Evolutionary conservation across 1,140 invertebrate species (phyloP).

Genomic region (Mesaphorura yosii): DNA sequence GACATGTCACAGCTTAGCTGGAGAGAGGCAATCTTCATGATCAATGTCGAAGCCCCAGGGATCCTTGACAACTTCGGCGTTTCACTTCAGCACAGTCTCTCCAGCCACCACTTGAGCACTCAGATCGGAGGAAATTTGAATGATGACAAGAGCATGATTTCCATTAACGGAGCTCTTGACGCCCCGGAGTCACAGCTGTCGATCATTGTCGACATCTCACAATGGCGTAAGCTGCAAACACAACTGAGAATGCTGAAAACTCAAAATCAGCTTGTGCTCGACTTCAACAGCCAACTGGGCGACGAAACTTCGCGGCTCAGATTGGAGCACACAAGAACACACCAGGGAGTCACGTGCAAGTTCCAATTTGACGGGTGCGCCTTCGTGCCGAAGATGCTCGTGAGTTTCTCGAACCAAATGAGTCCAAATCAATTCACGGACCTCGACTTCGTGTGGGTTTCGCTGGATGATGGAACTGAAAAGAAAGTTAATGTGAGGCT

Average conservation of each 20-base stretch:
- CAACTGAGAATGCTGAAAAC: background rate
- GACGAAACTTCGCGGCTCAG: background rate
- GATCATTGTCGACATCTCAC: background rate
- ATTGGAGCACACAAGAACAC: background rate
- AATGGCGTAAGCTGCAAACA: background rate
- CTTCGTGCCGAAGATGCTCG: too few species aligned
- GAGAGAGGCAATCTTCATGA: background rate
- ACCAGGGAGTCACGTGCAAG: background rate
- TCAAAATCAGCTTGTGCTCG: background rate
- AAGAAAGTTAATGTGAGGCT: too few species aligned
- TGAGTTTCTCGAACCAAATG: too few species aligned
- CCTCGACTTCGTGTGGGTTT: too few species aligned
- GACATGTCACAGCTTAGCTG: background rate
- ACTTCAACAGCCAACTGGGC: background rate
- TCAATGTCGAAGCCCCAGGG: constrained; percentile 23
- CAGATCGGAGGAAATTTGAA: background rate
- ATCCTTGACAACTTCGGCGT: constrained; percentile 8
- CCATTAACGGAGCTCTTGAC: background rate
- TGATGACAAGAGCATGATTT: background rate
- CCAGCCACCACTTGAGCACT: constrained; percentile 6
- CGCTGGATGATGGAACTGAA: too few species aligned
- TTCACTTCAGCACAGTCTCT: constrained; percentile 11
- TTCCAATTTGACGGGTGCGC: background rate
- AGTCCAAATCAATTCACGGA: too few species aligned
- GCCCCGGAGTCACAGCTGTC: constrained; percentile 1